Evolutionary conservation across 1,140 invertebrate genomes (phyloP), one percentile per base, ranked within the genome.

Genomic region (Drosophila melanica): DNA sequence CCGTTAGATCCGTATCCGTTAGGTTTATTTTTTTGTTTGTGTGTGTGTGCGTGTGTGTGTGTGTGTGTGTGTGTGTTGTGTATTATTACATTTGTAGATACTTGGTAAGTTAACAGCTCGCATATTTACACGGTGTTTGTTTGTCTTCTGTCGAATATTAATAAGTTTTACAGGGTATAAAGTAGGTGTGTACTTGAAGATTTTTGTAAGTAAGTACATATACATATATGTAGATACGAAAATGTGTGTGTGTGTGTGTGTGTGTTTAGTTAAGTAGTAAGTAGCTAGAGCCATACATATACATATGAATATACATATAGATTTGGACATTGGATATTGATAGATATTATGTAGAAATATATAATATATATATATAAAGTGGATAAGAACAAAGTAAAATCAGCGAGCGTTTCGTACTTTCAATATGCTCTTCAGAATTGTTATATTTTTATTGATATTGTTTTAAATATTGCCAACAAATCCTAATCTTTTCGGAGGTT

Each of bases 341-440:
- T 45, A 51, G 48, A 54, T 27, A 33, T 11, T 41, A 59, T 27
- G 41, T 54, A 45, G 5, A 62, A 16, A 41, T 14, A 47, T 23
- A 54, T 45, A n/a, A 47, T 27, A 27, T 27, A 20, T 14, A 14
- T 30, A 48, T 27, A 35, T 35, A 51, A 23, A 23, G 16, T 63
- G 59, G 30, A 44, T 66, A 59, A 62, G 71, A 74, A 74, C 65
- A 80, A 84, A 91, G 90, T 90, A 85, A 91, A 91, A 91, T 91
- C 90, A 91, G 90, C 86, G 81, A 66, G 64, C 50, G 6, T 50
- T 69, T 54, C 30, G 27, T 60, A 48, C 44, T 20, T 84, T 70
- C 67, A 80, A 85, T 64, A 65, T 77, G 80, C 80, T 84, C 65
- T 63, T 73, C 44, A 33, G 12, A 58, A 23, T 41, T 33, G 3